phyloP scores from a whole-genome alignment of 2,797 vertebrate species.

The Nyctibius grandis region DNA sequence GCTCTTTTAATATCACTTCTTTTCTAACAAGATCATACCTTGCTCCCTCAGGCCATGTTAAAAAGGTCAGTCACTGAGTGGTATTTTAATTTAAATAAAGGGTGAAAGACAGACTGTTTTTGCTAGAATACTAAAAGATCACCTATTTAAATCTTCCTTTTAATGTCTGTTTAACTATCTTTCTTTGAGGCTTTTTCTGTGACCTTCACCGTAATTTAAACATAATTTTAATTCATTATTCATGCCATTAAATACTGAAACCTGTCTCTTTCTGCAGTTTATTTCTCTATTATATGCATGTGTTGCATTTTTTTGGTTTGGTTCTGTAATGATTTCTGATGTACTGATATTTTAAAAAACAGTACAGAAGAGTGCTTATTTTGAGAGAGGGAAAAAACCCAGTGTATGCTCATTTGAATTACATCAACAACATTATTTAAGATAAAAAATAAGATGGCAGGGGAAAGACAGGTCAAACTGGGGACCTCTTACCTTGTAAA shows the following conservation, averaged over 20 bases:
- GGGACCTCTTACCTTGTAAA: background rate
- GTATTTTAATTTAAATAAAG: conserved; percentile 69
- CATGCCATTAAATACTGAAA: background rate
- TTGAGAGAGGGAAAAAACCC: background rate
- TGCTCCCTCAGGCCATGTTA: conserved; percentile 64
- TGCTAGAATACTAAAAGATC: conserved; percentile 47
- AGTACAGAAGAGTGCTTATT: background rate
- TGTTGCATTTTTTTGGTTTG: background rate
- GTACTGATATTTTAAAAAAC: background rate
- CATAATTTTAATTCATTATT: conserved; percentile 49
- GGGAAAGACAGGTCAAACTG: background rate
- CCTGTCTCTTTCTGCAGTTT: background rate
- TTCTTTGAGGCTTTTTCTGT: conserved; percentile 37
- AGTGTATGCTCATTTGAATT: background rate
- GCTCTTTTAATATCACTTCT: conserved; percentile 44
- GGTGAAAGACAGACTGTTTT: conserved; percentile 37
- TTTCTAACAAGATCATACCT: conserved; percentile 52
- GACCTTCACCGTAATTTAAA: conserved; percentile 59
- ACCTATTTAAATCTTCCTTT: conserved; percentile 53
- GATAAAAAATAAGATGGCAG: background rate
- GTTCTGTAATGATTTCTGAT: background rate
- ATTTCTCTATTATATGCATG: background rate
- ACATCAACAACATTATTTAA: background rate
- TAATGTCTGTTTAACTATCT: conserved; percentile 50
- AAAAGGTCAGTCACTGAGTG: conserved; percentile 65